Conservation (phyloP, 2,113 vertebrate genomes). For the Cinclus mexicanus region DNA sequence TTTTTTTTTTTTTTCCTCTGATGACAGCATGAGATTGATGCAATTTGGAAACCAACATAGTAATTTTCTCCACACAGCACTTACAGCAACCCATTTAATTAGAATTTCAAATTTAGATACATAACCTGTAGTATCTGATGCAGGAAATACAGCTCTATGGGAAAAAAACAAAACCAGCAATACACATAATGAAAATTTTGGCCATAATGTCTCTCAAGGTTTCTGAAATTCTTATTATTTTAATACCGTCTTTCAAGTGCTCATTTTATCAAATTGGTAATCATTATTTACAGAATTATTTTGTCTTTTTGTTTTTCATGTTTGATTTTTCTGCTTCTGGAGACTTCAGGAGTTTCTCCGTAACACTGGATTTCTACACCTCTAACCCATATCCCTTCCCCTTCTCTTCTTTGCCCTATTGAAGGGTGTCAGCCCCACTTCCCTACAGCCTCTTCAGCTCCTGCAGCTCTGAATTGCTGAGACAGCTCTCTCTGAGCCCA, state of each 20-base stretch:
- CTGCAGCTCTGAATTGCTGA: constrained; percentile 40
- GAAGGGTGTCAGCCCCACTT: constrained; percentile 37
- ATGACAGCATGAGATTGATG: not conserved
- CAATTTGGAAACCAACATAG: not conserved
- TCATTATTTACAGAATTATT: constrained; percentile 69
- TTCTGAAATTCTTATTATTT: not conserved
- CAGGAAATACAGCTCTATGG: not conserved
- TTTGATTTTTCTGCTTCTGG: constrained; percentile 73
- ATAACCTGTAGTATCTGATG: not conserved
- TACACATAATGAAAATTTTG: not conserved
- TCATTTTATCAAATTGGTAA: not conserved
- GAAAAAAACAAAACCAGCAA: not conserved
- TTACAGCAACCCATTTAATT: not conserved
- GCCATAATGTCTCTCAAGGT: not conserved
- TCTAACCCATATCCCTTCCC: constrained; percentile 66
- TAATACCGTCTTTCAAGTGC: not conserved
- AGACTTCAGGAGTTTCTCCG: constrained; percentile 33
- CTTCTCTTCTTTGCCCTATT: constrained; percentile 65
- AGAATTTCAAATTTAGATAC: not conserved
- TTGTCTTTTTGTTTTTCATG: constrained; percentile 68
- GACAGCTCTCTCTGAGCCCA: constrained; percentile 47
- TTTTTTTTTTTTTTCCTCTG: not conserved
- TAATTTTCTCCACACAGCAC: not conserved
- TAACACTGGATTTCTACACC: constrained; percentile 67
- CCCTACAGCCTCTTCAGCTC: constrained; percentile 62